Conservation (phyloP, 2,888 invertebrate genomes). For the Galerucella pusilla region DNA sequence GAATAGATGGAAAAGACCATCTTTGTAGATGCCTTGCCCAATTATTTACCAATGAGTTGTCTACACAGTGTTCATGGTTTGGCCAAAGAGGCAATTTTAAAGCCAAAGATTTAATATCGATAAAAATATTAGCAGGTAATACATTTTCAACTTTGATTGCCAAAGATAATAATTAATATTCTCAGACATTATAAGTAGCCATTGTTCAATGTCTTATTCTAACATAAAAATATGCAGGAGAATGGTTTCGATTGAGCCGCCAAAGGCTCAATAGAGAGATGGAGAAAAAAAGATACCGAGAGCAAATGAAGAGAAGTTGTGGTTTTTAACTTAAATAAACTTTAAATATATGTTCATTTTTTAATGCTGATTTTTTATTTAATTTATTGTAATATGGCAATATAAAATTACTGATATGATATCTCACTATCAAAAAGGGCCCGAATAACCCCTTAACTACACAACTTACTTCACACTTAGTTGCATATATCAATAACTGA, state of each 20-base stretch:
- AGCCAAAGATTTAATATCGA: background rate
- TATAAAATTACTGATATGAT: background rate
- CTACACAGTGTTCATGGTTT: slow-evolving; percentile 12
- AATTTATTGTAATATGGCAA: no score
- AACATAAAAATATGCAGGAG: slow-evolving; percentile 1
- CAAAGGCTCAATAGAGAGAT: slow-evolving; percentile 6
- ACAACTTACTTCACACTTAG: no score
- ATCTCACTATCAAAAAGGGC: background rate
- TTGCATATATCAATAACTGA: no score
- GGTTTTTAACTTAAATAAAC: no score
- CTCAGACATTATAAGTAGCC: background rate
- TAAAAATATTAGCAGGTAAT: slow-evolving; percentile 12
- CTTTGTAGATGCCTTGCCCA: slow-evolving; percentile 17
- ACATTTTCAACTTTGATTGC: background rate
- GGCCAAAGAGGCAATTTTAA: background rate
- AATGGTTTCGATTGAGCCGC: slow-evolving; percentile 1
- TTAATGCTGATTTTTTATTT: no score
- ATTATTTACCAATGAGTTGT: slow-evolving; percentile 14
- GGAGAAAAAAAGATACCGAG: background rate
- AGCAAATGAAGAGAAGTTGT: background rate
- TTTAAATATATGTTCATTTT: no score
- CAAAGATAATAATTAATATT: background rate
- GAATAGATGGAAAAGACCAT: slow-evolving; percentile 18
- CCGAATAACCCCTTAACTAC: no score
- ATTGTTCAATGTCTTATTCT: background rate